These are phyloP conservation scores for Zaprionus bogoriensis DNA, from an alignment of 2,888 invertebrate genomes.

Conservation along the genomic window DNA sequence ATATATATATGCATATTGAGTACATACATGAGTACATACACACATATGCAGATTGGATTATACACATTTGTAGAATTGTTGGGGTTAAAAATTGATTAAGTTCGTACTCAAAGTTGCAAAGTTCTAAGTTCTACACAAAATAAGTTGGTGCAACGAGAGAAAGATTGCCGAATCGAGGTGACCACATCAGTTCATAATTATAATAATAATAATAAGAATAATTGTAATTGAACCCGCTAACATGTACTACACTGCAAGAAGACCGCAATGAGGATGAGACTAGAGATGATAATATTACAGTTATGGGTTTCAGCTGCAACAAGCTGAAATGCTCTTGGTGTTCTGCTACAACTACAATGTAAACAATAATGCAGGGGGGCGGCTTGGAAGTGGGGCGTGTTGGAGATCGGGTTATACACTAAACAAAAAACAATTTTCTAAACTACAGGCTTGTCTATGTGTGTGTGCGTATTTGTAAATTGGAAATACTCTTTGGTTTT, in stretches of 20 bases:
- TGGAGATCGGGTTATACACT: conserved; percentile 8
- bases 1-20: conserved; percentile 5
- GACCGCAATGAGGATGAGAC: neutral
- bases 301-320: conserved; percentile 15
- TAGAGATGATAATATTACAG: conserved; percentile 19
- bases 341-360: conserved; percentile 21
- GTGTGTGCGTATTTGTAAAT: conserved; percentile 15
- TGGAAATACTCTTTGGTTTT: conserved; percentile 4
- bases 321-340: conserved; percentile 17
- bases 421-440: conserved; percentile 20
- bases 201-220: neutral
- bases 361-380: conserved; percentile 29
- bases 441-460: conserved; percentile 31
- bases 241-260: conserved; percentile 1
- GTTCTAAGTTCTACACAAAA: neutral
- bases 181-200: conserved; percentile 3
- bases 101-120: neutral
- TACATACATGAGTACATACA: conserved; percentile 19
- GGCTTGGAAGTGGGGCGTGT: neutral
- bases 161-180: conserved; percentile 18
- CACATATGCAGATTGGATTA: conserved; percentile 27
- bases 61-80: conserved; percentile 26
- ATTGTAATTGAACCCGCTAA: neutral
- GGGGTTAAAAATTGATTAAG: conserved; percentile 22
- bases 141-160: neutral